Evolutionary conservation across 2,888 invertebrate species (phyloP).

Genomic region (Eilema griseolum): DNA sequence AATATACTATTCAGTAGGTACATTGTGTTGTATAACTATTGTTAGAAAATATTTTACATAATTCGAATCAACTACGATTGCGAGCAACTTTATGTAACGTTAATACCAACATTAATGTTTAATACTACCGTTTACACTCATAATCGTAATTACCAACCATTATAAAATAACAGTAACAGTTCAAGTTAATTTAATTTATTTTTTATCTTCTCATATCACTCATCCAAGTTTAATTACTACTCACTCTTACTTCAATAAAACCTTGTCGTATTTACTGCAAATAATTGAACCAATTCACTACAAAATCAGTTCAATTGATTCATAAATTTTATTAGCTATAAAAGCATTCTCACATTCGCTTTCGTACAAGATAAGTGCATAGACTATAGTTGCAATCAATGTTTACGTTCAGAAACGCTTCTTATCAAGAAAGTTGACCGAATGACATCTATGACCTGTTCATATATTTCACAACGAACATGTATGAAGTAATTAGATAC

Average conservation of each 20-base stretch:
- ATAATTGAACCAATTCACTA: conserved; percentile 14
- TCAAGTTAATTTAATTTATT: too few relatives aligned
- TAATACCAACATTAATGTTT: too few relatives aligned
- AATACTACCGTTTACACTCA: neutral
- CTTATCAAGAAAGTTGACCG: conserved; percentile 61
- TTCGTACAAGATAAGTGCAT: conserved; percentile 22
- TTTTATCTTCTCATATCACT: neutral
- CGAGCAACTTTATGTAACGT: too few relatives aligned
- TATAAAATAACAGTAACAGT: too few relatives aligned
- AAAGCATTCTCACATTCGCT: conserved; percentile 26
- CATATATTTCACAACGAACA: conserved; percentile 54
- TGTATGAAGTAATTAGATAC: conserved; percentile 16
- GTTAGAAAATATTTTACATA: neutral
- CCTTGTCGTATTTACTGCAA: neutral
- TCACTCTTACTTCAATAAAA: neutral
- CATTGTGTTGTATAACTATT: neutral
- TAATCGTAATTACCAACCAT: neutral
- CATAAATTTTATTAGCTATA: conserved; percentile 17
- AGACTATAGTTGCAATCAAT: conserved; percentile 43
- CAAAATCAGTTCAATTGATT: conserved; percentile 22
- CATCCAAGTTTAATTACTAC: neutral
- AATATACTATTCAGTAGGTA: too few relatives aligned
- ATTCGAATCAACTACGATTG: neutral
- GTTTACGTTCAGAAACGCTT: conserved; percentile 38
- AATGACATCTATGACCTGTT: conserved; percentile 48